Evolutionary conservation across 2,113 vertebrate genomes (phyloP).

Genomic region (Murina feae): DNA sequence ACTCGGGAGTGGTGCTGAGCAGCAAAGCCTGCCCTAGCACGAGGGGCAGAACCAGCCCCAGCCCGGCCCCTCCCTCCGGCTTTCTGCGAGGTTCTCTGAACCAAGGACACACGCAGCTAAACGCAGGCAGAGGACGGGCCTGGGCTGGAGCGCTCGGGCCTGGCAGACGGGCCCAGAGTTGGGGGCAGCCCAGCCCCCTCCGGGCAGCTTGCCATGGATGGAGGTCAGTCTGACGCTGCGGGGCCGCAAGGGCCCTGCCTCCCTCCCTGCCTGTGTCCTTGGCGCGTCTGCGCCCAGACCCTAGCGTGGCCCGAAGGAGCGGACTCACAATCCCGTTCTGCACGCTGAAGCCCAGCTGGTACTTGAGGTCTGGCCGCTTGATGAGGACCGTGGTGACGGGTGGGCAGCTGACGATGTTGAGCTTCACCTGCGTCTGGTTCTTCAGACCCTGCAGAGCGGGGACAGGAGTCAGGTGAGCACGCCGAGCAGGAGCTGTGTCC

Average conservation of each 20-base stretch:
- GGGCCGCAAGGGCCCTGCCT: no score
- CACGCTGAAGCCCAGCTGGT: constrained; percentile 98
- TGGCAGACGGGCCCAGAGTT: no score
- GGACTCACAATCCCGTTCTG: constrained; percentile 98
- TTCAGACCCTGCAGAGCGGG: constrained; percentile 89
- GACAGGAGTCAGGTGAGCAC: neutral
- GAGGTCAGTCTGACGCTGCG: no score
- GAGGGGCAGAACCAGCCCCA: neutral
- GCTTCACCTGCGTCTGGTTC: constrained; percentile 96
- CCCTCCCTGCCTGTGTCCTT: neutral
- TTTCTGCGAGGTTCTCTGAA: no score
- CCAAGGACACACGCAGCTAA: no score
- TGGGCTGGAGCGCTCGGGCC: no score
- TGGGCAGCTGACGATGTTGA: constrained; percentile 98
- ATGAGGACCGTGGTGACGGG: constrained; percentile 98
- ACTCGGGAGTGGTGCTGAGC: accelerated
- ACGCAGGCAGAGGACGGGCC: no score
- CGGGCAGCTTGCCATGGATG: no score
- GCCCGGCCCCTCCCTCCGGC: neutral
- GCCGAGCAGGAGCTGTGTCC: neutral
- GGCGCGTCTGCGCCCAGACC: neutral
- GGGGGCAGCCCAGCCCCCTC: no score
- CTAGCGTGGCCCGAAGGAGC: accelerated
- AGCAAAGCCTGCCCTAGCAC: neutral
- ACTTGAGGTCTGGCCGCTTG: constrained; percentile 97